Base-by-base conservation (phyloP, 1,140 invertebrate genomes). In the Drosophila pruinosa region DNA sequence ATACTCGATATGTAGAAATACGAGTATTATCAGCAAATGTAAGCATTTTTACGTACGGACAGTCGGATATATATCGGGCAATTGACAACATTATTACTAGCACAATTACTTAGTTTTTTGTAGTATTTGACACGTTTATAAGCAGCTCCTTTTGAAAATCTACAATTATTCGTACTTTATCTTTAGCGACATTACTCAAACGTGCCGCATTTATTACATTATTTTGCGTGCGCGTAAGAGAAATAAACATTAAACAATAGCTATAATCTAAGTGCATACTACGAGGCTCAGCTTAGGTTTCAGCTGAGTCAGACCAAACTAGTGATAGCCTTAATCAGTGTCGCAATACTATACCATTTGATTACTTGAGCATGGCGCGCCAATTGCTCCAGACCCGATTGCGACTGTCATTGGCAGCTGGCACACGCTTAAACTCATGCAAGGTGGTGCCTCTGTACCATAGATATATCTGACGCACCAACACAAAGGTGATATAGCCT, bases 341-440 rank as follows among this genome's bases (percentile, higher is more conserved):
- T 28, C 34, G 28, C 19, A 61, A 38, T 68, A 85, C 61, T 71
- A 47, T 63, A 73, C 31, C 31, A 53, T 47, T 64, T 56, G 14
- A 43, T 85, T 39, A 86, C 62, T 83, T 85, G 1, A 88, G 8
- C 3, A 86, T 77, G 36, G 82, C 78, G 10, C 78, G 73, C 81
- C 82, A 88, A 24, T 81, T 86, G 78, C 54, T 86, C 82, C 70
- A 86, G 14, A 88, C 43, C 17, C 81, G 74, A 61, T 80, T 89
- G 19, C 81, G 69, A 64, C 62, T 88, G 7, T 59, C 64, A 12
- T 53, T 74, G 4, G 59, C 39, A 3, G 71, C 41, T 10, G 52
- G 26, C 10, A 52, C 14, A 7, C 77, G 78, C 17, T 91, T 61
- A 92, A 93, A 90, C 54, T 91, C 90, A 12, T 79, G 68, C 19